These are phyloP conservation scores for Chondrilla cf. caribensis DNA, from an alignment of 37 sponge, comb jelly and placozoan species.

Conservation along the genomic window DNA sequence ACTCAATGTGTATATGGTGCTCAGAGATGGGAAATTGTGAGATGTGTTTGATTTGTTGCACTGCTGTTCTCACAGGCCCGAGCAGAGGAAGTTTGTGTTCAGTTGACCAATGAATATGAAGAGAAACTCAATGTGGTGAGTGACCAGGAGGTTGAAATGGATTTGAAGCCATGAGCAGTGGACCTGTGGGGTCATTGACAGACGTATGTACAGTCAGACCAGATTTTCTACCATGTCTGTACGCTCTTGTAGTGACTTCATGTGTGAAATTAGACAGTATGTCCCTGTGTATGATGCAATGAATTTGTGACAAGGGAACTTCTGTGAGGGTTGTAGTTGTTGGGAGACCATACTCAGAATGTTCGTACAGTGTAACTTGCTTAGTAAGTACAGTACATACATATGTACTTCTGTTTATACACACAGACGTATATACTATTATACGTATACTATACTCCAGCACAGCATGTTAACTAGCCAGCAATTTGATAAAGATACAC, in stretches of 20 bases:
- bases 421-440: too few species aligned
- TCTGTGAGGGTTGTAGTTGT: too few species aligned
- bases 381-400: too few species aligned
- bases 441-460: too few species aligned
- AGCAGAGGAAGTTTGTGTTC: constrained; percentile 87
- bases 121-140: constrained; percentile 58
- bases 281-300: too few species aligned
- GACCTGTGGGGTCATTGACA: not conserved
- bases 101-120: constrained; percentile 84
- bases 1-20: not conserved
- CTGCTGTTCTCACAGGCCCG: constrained; percentile 32
- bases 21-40: not conserved
- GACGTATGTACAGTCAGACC: not conserved
- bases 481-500: too few species aligned
- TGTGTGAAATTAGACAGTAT: too few species aligned
- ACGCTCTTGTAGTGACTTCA: not conserved
- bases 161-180: not conserved
- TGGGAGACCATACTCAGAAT: too few species aligned
- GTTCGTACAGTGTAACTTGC: too few species aligned
- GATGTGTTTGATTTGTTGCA: not conserved
- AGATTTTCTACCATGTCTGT: not conserved
- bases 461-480: too few species aligned
- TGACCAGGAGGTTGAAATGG: constrained; percentile 3
- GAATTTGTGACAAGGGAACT: too few species aligned
- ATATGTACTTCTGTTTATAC: too few species aligned